Evolutionary conservation across 2,797 vertebrate genomes (phyloP).

Genomic region (Acomys russatus): DNA sequence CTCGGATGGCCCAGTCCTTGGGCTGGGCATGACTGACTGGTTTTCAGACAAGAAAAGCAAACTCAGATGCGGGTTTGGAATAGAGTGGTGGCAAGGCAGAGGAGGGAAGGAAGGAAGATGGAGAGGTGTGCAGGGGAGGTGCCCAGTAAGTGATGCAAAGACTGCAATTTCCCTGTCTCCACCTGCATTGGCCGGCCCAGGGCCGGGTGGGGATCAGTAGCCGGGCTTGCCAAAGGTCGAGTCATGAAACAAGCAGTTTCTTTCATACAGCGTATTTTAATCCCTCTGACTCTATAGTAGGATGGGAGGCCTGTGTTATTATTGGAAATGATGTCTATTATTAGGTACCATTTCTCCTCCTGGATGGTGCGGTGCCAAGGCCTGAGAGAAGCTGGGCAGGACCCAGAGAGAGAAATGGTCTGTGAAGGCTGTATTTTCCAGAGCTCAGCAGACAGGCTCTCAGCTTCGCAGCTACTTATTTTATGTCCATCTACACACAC

Average conservation of each 20-base stretch:
- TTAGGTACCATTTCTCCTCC: constrained; percentile 80
- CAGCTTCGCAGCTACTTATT: constrained; percentile 66
- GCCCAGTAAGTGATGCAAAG: background rate
- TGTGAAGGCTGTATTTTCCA: constrained; percentile 78
- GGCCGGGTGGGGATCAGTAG: background rate
- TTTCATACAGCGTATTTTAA: constrained; percentile 80
- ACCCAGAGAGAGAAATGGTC: constrained; percentile 75
- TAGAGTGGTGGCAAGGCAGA: background rate
- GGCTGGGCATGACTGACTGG: background rate
- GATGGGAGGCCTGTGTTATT: constrained; percentile 72
- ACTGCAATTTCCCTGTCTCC: constrained; percentile 52
- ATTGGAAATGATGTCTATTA: constrained; percentile 82
- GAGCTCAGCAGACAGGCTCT: constrained; percentile 69
- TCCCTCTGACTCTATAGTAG: constrained; percentile 74
- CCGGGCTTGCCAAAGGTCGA: constrained; percentile 70
- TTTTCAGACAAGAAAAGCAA: background rate
- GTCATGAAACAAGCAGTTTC: constrained; percentile 74
- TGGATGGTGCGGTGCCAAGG: constrained; percentile 66
- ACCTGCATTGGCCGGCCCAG: constrained; percentile 5
- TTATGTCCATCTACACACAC: constrained; percentile 65
- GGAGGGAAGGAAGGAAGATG: background rate
- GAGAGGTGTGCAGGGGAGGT: background rate
- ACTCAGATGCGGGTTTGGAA: background rate
- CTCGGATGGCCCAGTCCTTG: background rate
- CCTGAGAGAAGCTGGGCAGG: constrained; percentile 75